These are phyloP conservation scores for Novumbra hubbsi DNA, from an alignment of 2,797 vertebrate genomes.

Conservation along the genomic window DNA sequence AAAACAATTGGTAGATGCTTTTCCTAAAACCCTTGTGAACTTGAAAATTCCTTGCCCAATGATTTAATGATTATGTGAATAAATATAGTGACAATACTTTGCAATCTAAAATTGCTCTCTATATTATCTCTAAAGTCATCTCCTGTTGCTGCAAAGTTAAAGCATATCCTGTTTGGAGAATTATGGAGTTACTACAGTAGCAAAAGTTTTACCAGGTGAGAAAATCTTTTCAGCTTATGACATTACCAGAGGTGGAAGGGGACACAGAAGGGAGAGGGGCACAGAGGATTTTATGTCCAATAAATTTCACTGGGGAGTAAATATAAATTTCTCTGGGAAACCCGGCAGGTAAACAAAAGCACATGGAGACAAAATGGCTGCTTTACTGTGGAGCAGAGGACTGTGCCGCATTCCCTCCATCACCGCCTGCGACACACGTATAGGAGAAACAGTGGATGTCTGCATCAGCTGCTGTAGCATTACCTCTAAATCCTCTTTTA, in stretches of 20 bases:
- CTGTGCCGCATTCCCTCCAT: neutral
- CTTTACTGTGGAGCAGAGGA: constrained; percentile 4
- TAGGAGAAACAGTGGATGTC: neutral
- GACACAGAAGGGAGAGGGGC: neutral
- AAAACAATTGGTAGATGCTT: too few species aligned
- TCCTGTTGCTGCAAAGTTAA: too few species aligned
- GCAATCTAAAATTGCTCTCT: too few species aligned
- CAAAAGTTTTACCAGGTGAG: neutral
- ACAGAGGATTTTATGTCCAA: constrained; percentile 17
- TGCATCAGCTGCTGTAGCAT: neutral
- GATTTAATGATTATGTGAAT: too few species aligned
- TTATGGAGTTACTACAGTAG: neutral
- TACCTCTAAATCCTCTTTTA: neutral
- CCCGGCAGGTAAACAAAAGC: constrained; percentile 48
- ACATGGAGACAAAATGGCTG: constrained; percentile 57
- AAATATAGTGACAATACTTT: too few species aligned
- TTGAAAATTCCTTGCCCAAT: too few species aligned
- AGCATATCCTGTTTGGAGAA: neutral
- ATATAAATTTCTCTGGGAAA: constrained; percentile 30
- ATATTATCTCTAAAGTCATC: too few species aligned
- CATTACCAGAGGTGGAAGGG: neutral
- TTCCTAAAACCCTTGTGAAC: too few species aligned
- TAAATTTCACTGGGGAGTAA: constrained; percentile 28
- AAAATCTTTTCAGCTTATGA: neutral
- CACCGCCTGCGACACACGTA: neutral